Percentiles rank a stretch among this genome's conserved stretches.
phyloP scores from a whole-genome alignment of 2,113 vertebrate species.

The Prunella himalayana region DNA sequence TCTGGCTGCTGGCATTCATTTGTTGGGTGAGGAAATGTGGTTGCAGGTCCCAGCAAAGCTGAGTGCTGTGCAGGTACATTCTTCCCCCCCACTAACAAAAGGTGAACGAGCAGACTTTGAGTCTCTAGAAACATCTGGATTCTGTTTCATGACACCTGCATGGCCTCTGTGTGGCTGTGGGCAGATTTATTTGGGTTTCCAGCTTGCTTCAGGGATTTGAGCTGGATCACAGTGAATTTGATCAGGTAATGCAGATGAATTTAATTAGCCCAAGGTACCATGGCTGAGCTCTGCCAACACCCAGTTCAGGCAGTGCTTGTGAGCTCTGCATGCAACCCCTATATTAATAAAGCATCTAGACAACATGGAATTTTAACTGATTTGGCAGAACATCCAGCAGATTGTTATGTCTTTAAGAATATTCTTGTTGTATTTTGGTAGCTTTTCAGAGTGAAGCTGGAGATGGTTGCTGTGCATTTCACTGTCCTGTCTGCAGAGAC shows the following conservation, averaged over 20 bases:
- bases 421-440: background rate
- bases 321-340: background rate
- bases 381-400: background rate
- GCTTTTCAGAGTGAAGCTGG: background rate
- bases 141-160: background rate
- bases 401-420: background rate
- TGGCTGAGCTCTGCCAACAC: background rate
- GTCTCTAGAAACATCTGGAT: background rate
- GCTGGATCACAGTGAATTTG: background rate
- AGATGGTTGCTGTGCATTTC: background rate
- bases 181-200: background rate
- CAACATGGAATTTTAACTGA: background rate
- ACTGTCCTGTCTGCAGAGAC: background rate
- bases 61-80: background rate
- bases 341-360: background rate
- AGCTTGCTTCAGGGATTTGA: background rate
- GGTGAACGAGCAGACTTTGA: background rate
- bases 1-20: constrained; percentile 2
- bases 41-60: background rate
- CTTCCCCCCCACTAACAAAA: background rate
- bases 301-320: background rate
- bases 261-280: background rate
- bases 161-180: background rate
- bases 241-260: background rate
- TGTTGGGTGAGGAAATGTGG: background rate